These are phyloP conservation scores for Temnothorax ravouxi DNA, from an alignment of 2,888 invertebrate genomes.

Conservation along the genomic window DNA sequence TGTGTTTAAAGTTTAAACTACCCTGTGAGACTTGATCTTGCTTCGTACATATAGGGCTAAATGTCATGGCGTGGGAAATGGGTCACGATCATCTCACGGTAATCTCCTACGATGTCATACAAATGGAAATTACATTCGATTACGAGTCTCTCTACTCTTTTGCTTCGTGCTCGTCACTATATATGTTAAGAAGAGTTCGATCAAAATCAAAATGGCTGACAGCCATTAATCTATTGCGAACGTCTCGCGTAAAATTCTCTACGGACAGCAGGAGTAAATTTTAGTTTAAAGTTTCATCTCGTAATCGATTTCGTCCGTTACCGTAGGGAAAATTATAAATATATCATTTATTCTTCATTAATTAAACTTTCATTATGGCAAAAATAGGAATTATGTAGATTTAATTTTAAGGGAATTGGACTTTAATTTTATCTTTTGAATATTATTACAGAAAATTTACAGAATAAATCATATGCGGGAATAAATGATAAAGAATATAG, in stretches of 20 bases:
- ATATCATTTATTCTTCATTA: background rate
- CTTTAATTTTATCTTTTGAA: background rate
- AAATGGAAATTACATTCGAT: constrained; percentile 39
- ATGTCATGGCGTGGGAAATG: background rate
- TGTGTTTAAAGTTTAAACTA: background rate
- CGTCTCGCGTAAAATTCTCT: background rate
- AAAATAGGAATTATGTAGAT: constrained; percentile 6
- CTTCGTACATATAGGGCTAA: constrained; percentile 18
- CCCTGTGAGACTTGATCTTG: background rate
- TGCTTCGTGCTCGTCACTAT: background rate
- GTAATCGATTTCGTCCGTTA: background rate
- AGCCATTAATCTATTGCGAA: constrained; percentile 8
- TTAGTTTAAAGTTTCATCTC: background rate
- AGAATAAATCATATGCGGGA: background rate
- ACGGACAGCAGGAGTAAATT: background rate
- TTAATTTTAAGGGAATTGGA: background rate
- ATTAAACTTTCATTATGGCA: background rate
- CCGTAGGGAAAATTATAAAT: background rate
- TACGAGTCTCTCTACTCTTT: constrained; percentile 9
- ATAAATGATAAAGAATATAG: background rate
- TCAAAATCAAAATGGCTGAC: background rate
- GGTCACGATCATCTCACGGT: constrained; percentile 15
- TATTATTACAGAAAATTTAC: constrained; percentile 11
- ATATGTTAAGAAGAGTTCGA: constrained; percentile 11
- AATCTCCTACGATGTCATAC: constrained; percentile 19